phyloP scores from a whole-genome alignment of 2,888 invertebrate species.

The Drosophila quinaria region DNA sequence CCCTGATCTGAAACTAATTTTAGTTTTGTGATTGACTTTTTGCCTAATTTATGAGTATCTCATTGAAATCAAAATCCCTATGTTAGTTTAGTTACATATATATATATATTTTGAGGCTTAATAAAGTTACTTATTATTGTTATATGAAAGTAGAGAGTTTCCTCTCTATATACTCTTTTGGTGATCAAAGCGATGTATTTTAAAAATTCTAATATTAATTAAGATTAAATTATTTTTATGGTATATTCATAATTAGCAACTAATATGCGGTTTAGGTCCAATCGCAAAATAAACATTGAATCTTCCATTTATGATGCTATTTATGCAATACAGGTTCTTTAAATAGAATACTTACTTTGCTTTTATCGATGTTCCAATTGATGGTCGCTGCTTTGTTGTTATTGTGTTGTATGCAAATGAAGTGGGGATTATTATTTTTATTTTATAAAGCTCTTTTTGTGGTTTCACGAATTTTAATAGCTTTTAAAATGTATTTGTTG shows the following conservation, averaged over 20 bases:
- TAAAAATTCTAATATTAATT: not conserved
- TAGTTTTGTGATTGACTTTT: too few species aligned
- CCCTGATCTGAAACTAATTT: too few species aligned
- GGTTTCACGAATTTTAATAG: conserved; percentile 63
- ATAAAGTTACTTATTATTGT: not conserved
- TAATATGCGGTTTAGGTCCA: not conserved
- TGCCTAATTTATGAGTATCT: too few species aligned
- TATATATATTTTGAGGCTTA: too few species aligned
- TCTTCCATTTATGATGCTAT: not conserved
- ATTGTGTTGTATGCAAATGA: conserved; percentile 61
- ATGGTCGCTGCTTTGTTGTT: conserved; percentile 34
- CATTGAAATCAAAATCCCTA: too few species aligned
- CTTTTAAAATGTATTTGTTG: conserved; percentile 62
- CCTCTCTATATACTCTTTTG: not conserved
- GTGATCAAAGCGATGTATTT: not conserved
- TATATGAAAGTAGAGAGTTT: not conserved
- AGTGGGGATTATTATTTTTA: conserved; percentile 50
- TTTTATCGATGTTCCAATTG: conserved; percentile 22
- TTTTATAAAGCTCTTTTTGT: conserved; percentile 47
- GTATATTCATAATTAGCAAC: not conserved
- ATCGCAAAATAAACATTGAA: not conserved
- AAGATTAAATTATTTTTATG: not conserved
- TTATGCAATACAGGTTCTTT: conserved; percentile 24
- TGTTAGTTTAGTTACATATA: too few species aligned
- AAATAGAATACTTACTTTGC: conserved; percentile 40